phyloP scores from a whole-genome alignment of 2,113 vertebrate genomes.

The Anarhynchus alexandrinus region DNA sequence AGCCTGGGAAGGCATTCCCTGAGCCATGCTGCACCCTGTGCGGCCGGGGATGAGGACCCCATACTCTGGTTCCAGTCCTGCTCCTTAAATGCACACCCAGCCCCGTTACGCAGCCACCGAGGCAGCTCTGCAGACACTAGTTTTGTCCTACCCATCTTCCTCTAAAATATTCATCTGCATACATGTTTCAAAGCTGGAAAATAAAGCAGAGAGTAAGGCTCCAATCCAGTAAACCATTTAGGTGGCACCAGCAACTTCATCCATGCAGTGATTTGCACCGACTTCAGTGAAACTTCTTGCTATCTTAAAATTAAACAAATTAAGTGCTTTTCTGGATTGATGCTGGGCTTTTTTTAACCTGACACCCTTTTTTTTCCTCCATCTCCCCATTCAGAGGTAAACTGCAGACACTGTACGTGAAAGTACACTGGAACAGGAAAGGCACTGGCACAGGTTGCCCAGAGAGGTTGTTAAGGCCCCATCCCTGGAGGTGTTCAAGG shows the following conservation, averaged over 20 bases:
- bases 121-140: background rate
- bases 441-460: too few species aligned
- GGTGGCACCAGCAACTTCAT: background rate
- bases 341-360: background rate
- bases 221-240: background rate
- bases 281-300: background rate
- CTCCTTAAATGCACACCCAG: rapidly evolving
- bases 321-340: background rate
- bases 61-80: background rate
- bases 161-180: background rate
- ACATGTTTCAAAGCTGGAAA: background rate
- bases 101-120: rapidly evolving
- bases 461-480: too few species aligned
- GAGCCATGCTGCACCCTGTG: rapidly evolving
- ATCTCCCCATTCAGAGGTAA: background rate
- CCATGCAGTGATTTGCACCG: background rate
- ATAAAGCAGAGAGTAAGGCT: background rate
- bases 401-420: background rate
- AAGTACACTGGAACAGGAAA: too few species aligned
- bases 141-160: background rate
- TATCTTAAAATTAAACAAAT: background rate
- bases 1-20: background rate
- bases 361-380: background rate
- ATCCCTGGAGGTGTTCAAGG: too few species aligned
- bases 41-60: rapidly evolving